phyloP scores from a whole-genome alignment of 2,888 invertebrate genomes.

The Melanchra persicariae region DNA sequence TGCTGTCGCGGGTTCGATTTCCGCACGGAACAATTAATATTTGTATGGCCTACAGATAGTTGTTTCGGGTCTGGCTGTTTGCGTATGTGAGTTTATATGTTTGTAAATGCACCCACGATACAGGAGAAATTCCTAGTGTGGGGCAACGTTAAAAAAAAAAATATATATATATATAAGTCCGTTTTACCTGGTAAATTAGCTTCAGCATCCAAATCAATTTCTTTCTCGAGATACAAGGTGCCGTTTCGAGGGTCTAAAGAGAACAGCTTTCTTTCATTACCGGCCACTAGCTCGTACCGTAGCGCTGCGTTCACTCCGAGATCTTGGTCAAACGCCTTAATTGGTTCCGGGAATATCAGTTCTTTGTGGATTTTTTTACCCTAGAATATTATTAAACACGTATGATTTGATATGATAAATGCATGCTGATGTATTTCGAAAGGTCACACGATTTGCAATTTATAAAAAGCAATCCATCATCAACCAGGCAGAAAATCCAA shows the following conservation, averaged over 20 bases:
- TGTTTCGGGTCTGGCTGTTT: no score
- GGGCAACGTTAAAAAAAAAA: no score
- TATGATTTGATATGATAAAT: neutral
- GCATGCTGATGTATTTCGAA: neutral
- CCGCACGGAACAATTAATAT: no score
- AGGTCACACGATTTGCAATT: neutral
- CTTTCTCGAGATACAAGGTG: slow-evolving; percentile 94
- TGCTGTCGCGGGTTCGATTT: no score
- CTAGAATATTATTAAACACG: slow-evolving; percentile 80
- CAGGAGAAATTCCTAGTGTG: no score
- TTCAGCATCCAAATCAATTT: slow-evolving; percentile 95
- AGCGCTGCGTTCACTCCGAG: slow-evolving; percentile 93
- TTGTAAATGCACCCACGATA: no score
- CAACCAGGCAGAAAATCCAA: neutral
- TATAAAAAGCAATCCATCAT: neutral
- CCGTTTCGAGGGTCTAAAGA: slow-evolving; percentile 94
- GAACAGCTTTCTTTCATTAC: slow-evolving; percentile 95
- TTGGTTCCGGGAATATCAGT: slow-evolving; percentile 93
- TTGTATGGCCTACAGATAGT: no score
- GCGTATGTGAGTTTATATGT: no score
- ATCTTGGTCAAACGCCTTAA: slow-evolving; percentile 95
- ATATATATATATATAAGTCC: no score
- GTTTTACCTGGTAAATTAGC: slow-evolving; percentile 90
- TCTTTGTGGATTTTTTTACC: slow-evolving; percentile 93
- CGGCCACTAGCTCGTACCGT: slow-evolving; percentile 95